These are phyloP conservation scores for Silurus glanis DNA, from an alignment of 2,113 vertebrate genomes.

Conservation along the genomic window DNA sequence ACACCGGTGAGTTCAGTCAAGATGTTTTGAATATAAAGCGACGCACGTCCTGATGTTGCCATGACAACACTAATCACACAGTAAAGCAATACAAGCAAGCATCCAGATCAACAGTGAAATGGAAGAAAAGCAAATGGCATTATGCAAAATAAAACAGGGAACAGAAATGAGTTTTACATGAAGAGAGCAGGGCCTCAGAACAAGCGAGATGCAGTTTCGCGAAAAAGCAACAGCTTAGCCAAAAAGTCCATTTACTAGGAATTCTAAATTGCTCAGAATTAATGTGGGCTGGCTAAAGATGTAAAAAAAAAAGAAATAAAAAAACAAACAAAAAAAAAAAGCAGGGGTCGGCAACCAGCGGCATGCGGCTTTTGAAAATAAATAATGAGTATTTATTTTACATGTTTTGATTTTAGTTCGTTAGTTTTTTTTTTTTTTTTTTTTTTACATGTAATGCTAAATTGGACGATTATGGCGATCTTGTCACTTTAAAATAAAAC, in stretches of 20 bases:
- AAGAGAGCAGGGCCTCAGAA: background rate
- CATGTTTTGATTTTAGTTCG: too few relatives aligned
- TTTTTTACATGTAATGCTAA: too few relatives aligned
- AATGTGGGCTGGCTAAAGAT: background rate
- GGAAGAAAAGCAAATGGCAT: background rate
- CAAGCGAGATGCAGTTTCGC: background rate
- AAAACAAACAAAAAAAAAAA: too few relatives aligned
- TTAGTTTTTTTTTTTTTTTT: too few relatives aligned
- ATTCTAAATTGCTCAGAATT: background rate
- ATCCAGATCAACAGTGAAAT: background rate
- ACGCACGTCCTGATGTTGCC: conserved; percentile 14
- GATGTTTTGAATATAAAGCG: background rate
- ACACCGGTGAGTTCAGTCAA: background rate
- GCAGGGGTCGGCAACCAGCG: too few relatives aligned
- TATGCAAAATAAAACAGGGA: background rate
- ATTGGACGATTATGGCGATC: too few relatives aligned
- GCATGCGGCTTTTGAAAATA: too few relatives aligned
- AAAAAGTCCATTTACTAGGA: background rate
- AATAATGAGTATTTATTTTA: too few relatives aligned
- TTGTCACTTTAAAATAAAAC: too few relatives aligned
- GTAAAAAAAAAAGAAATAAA: background rate
- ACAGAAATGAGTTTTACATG: background rate
- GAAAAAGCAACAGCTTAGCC: conserved; percentile 6
- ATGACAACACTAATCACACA: background rate
- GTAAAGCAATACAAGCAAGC: background rate